Conservation (phyloP, 2,888 invertebrate species). For the Tineola bisselliella region DNA sequence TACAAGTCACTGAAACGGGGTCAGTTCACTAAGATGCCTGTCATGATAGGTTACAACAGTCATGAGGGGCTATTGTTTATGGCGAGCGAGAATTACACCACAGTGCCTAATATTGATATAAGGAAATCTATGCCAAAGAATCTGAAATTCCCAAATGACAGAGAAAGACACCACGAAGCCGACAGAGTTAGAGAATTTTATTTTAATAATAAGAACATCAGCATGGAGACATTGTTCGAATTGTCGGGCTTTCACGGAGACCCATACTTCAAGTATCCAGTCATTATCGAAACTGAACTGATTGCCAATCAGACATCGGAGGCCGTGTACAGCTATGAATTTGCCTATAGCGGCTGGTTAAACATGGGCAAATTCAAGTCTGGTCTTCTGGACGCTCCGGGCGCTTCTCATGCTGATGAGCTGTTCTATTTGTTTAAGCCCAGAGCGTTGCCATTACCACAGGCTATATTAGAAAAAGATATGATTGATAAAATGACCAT, state of each 20-base stretch:
- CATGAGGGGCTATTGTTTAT: slow-evolving; percentile 51
- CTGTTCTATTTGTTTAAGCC: slow-evolving; percentile 51
- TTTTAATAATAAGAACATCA: slow-evolving; percentile 41
- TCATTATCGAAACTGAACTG: slow-evolving; percentile 34
- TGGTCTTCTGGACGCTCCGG: slow-evolving; percentile 34
- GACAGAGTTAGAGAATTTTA: slow-evolving; percentile 44
- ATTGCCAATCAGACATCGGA: slow-evolving; percentile 28
- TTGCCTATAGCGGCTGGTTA: slow-evolving; percentile 44
- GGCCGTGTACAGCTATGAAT: slow-evolving; percentile 41
- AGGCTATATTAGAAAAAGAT: slow-evolving; percentile 29
- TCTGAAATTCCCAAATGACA: slow-evolving; percentile 30
- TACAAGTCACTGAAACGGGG: slow-evolving; percentile 38
- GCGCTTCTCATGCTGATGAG: slow-evolving; percentile 58
- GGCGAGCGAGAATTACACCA: slow-evolving; percentile 52
- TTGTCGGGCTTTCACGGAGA: slow-evolving; percentile 48
- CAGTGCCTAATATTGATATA: slow-evolving; percentile 35
- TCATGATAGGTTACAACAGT: slow-evolving; percentile 47
- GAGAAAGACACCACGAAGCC: slow-evolving; percentile 29
- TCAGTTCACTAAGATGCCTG: slow-evolving; percentile 38
- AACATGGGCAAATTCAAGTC: slow-evolving; percentile 40
- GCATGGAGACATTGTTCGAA: slow-evolving; percentile 36
- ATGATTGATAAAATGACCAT: slow-evolving; percentile 38
- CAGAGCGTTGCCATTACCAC: slow-evolving; percentile 23
- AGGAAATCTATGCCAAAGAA: slow-evolving; percentile 42
- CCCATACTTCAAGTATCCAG: slow-evolving; percentile 40